A percentile compares a stretch with the other conserved stretches of the same genome.
phyloP scores from a whole-genome alignment of 2,113 vertebrate species.

The Dasyprocta punctata region DNA sequence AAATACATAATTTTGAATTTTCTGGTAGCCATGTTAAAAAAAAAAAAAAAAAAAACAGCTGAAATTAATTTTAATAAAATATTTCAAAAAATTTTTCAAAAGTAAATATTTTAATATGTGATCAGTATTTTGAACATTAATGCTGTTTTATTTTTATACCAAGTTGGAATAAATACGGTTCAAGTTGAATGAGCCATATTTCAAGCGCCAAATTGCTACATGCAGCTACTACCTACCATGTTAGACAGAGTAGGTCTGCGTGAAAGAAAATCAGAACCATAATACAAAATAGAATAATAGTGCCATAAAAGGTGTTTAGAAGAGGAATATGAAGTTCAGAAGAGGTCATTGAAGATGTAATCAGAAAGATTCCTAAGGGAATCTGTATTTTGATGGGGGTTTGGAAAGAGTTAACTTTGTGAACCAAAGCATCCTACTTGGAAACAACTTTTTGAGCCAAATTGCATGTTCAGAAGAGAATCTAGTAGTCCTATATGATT shows the following conservation, averaged over 20 bases:
- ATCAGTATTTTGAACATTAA: neutral
- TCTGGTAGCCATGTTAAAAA: neutral
- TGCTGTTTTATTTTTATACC: neutral
- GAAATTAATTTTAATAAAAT: conserved; percentile 16
- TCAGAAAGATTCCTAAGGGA: neutral
- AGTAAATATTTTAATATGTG: neutral
- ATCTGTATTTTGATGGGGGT: neutral
- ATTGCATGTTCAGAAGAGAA: neutral
- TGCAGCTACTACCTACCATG: neutral
- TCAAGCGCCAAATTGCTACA: neutral
- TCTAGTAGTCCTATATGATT: neutral
- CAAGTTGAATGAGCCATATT: neutral
- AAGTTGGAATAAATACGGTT: neutral
- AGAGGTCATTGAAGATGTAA: neutral
- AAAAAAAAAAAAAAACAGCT: neutral
- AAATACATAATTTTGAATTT: conserved; percentile 3
- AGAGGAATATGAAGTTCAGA: conserved; percentile 3
- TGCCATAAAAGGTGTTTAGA: neutral
- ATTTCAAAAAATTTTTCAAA: neutral
- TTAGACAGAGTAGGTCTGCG: neutral
- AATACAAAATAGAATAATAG: neutral
- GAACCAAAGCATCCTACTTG: neutral
- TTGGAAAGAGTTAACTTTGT: conserved; percentile 4
- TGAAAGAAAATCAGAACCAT: neutral
- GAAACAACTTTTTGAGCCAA: conserved; percentile 4